These are phyloP conservation scores for Pharmacophagus antenor DNA, from an alignment of 2,888 invertebrate genomes.

Conservation along the genomic window DNA sequence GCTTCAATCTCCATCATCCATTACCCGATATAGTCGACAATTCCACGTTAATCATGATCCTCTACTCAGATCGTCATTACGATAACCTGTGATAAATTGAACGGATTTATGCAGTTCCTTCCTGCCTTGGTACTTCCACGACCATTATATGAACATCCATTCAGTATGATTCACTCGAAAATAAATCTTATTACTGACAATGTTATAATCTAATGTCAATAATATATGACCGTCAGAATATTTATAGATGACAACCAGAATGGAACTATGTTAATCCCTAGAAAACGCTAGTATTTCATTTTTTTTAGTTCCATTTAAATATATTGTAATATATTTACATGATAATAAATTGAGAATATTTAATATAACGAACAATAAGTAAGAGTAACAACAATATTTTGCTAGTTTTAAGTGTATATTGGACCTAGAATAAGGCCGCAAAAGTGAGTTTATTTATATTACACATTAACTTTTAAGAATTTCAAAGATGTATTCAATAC, in stretches of 20 bases:
- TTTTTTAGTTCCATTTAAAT: too few relatives aligned
- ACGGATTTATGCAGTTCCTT: conserved; percentile 21
- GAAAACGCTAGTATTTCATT: too few relatives aligned
- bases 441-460: neutral
- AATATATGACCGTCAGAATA: conserved; percentile 5
- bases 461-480: neutral
- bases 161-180: neutral
- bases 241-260: conserved; percentile 12
- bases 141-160: conserved; percentile 5
- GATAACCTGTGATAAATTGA: conserved; percentile 18
- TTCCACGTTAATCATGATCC: conserved; percentile 6
- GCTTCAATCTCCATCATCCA: too few relatives aligned
- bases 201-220: conserved; percentile 5
- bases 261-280: conserved; percentile 13
- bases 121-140: conserved; percentile 11
- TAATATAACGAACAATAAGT: too few relatives aligned
- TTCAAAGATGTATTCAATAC: neutral
- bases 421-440: neutral
- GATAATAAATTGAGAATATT: too few relatives aligned
- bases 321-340: too few relatives aligned
- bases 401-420: too few relatives aligned
- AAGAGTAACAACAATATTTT: too few relatives aligned
- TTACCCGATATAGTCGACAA: too few relatives aligned
- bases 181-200: neutral
- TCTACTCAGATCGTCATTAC: conserved; percentile 15